Evolutionary conservation across 1,140 invertebrate species (phyloP).

Genomic region (Gryon sp.): DNA sequence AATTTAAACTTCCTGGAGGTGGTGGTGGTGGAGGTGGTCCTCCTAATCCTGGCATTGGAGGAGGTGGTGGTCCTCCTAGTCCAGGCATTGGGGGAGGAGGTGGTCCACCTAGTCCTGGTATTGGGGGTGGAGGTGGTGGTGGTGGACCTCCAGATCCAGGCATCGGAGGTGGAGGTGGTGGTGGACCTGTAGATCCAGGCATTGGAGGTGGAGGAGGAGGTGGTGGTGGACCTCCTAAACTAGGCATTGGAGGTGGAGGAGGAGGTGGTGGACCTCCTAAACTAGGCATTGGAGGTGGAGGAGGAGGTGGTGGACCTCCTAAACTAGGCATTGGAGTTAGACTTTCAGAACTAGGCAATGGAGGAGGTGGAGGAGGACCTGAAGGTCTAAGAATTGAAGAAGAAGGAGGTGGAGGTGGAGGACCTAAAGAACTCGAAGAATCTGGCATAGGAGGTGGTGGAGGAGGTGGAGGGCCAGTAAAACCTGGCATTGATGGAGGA

Average conservation of each 20-base stretch:
- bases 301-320: slow-evolving; percentile 65
- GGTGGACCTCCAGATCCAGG: slow-evolving; percentile 73
- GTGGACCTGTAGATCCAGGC: slow-evolving; percentile 73
- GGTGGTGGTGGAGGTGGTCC: slow-evolving; percentile 74
- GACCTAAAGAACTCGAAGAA: no score
- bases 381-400: no score
- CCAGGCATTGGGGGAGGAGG: slow-evolving; percentile 72
- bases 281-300: slow-evolving; percentile 53
- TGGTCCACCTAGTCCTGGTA: slow-evolving; percentile 57
- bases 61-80: slow-evolving; percentile 71
- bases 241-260: slow-evolving; percentile 64
- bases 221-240: slow-evolving; percentile 73
- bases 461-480: no score
- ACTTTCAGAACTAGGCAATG: no score
- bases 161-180: slow-evolving; percentile 68
- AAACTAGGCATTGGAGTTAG: not conserved
- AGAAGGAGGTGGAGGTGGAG: no score
- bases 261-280: slow-evolving; percentile 62
- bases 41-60: slow-evolving; percentile 72
- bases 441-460: no score
- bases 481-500: no score
- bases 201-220: slow-evolving; percentile 71
- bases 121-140: slow-evolving; percentile 78
- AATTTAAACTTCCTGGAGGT: slow-evolving; percentile 83
- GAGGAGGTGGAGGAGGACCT: no score